These are phyloP conservation scores for Bos indicus DNA, from an alignment of 2,113 vertebrate genomes.

Conservation along the genomic window DNA sequence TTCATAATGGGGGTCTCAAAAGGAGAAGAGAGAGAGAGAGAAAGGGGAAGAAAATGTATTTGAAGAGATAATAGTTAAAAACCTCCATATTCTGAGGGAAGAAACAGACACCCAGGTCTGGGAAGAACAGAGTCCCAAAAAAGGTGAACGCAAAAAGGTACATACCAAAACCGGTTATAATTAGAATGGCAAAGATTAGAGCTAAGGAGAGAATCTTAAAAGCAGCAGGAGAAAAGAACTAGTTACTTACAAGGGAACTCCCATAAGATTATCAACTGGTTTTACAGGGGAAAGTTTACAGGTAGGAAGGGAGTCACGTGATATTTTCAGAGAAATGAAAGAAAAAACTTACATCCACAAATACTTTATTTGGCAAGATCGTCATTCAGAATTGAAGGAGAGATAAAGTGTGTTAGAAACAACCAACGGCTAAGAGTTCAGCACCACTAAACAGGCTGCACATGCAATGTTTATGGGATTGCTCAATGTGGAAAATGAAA, in stretches of 20 bases:
- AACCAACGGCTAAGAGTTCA: not conserved
- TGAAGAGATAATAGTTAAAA: not conserved
- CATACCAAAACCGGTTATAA: not conserved
- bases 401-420: not conserved
- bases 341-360: not conserved
- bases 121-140: not conserved
- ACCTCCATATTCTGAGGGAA: not conserved
- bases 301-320: not conserved
- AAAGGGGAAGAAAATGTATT: not conserved
- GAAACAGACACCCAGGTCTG: not conserved
- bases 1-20: not conserved
- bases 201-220: not conserved
- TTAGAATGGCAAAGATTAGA: not conserved
- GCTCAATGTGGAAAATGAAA: not conserved
- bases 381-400: not conserved
- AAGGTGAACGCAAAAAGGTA: not conserved
- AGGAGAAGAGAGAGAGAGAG: not conserved
- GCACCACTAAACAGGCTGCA: not conserved
- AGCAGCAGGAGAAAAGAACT: not conserved
- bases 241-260: not conserved
- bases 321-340: not conserved
- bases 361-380: not conserved
- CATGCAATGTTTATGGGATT: not conserved
- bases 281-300: not conserved
- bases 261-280: not conserved